phyloP scores from a whole-genome alignment of 1,140 invertebrate species.

The Latrodectus geometricus region DNA sequence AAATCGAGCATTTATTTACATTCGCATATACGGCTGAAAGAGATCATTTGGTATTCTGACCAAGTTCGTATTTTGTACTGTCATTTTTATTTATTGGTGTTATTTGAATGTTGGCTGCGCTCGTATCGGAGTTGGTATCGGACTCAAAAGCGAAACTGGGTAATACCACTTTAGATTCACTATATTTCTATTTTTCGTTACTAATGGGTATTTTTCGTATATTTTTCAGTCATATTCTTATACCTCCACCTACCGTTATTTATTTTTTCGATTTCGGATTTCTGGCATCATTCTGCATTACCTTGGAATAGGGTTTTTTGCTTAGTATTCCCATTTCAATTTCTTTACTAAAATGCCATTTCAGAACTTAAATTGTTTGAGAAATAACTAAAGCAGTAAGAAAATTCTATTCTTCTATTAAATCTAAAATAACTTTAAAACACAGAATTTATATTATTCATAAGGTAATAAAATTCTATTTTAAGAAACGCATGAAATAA shows the following conservation, averaged over 20 bases:
- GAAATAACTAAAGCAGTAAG: too few relatives aligned
- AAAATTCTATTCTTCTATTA: too few relatives aligned
- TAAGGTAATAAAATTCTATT: too few relatives aligned
- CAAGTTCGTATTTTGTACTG: slow-evolving; percentile 2
- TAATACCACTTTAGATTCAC: slow-evolving; percentile 28
- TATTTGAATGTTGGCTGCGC: slow-evolving; percentile 10
- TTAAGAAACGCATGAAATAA: too few relatives aligned
- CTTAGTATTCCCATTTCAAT: too few relatives aligned
- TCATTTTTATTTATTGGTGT: slow-evolving; percentile 41
- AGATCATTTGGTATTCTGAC: slow-evolving; percentile 44
- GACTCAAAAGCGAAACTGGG: slow-evolving; percentile 41
- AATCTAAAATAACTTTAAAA: too few relatives aligned
- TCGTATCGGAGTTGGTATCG: slow-evolving; percentile 27
- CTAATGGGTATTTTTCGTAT: slow-evolving; percentile 19
- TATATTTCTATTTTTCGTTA: slow-evolving; percentile 18
- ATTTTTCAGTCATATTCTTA: not conserved
- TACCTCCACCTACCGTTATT: not conserved
- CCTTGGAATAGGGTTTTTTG: too few relatives aligned
- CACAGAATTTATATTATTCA: too few relatives aligned
- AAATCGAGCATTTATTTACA: slow-evolving; percentile 51
- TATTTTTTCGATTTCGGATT: not conserved
- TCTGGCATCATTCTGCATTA: not conserved
- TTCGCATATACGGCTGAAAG: slow-evolving; percentile 38
- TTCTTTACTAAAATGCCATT: too few relatives aligned
- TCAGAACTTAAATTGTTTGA: too few relatives aligned